Evolutionary conservation across 1,140 invertebrate genomes (phyloP), one percentile per base, ranked within the genome.

Genomic region (Anoplophora glabripennis): DNA sequence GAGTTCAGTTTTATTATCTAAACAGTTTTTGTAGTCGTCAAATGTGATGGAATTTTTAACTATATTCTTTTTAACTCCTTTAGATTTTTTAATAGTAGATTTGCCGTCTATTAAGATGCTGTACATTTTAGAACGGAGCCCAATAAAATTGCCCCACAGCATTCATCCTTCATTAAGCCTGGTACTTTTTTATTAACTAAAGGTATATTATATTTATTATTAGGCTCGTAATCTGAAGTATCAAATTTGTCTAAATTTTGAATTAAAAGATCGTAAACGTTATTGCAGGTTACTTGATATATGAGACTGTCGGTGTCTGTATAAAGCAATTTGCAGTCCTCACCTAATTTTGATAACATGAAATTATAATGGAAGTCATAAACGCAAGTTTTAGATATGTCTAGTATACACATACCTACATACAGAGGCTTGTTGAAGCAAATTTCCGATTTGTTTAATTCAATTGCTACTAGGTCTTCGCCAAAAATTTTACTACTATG

Each of bases 401-500:
- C 77, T 55, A 80, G 57, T 41, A 78, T 67, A 46, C 54, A 53
- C 55, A 76, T 70, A 52, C 77, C 76, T 54, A 75, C 65, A 67
- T 75, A 75, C 21, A 78, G 72, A 0, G 76, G 74, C 69, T 78
- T 79, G n/a, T n/a, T n/a, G n/a, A n/a, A n/a, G n/a, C n/a, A n/a
- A n/a, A 64, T 77, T 56, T 71, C 62, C 7, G 62, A 53, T 67
- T 70, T 72, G 21, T 65, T 57, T 57, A 76, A 58, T 68, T 78
- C 68, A 53, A 77, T 65, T 5, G 71, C 69, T 17, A 74, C 59
- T 15, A 77, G 63, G 64, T 77, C 66, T 65, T 77, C 68, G n/a
- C 58, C 58, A 58, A 74, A 69, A 37, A 71, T 67, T 17, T 51
- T 71, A 7, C 41, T 44, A 5, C 58, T 54, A 17, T 58, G 51